Percentiles rank a stretch among this genome's conserved stretches.
Evolutionary conservation across 2,888 invertebrate species (phyloP).

Genomic region (Apamea anceps): DNA sequence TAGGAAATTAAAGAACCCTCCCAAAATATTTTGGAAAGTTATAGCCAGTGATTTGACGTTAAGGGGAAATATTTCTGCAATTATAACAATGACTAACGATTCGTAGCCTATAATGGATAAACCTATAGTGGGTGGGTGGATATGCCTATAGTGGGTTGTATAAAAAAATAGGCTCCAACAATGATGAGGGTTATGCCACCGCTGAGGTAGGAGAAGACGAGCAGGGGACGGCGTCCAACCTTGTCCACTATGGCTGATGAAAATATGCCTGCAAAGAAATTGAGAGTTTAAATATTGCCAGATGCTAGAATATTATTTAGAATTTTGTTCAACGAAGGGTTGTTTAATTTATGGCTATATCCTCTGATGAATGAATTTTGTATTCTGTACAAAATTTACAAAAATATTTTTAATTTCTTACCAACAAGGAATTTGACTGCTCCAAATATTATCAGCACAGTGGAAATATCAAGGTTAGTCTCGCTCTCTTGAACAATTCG

Average conservation of each 20-base stretch:
- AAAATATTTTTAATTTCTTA: constrained; percentile 6
- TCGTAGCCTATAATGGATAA: constrained; percentile 84
- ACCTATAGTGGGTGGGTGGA: no score
- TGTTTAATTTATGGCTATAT: no score
- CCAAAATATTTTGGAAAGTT: constrained; percentile 81
- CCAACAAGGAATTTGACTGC: constrained; percentile 74
- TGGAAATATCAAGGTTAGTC: constrained; percentile 70
- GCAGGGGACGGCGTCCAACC: constrained; percentile 85
- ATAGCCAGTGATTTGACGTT: constrained; percentile 90
- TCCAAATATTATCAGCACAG: constrained; percentile 81
- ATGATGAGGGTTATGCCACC: constrained; percentile 70
- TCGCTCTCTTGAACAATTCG: constrained; percentile 81
- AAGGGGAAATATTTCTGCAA: constrained; percentile 90
- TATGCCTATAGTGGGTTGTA: constrained; percentile 69
- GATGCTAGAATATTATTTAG: background rate
- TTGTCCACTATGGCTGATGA: constrained; percentile 79
- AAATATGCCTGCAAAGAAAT: constrained; percentile 77
- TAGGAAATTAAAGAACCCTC: constrained; percentile 81
- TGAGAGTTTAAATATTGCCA: background rate
- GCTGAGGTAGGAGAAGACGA: constrained; percentile 82
- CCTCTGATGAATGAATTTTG: background rate
- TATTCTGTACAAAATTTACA: background rate
- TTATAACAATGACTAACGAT: constrained; percentile 82
- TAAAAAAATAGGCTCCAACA: constrained; percentile 81
- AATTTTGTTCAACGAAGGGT: background rate